Conservation (phyloP, 2,113 vertebrate genomes). For the Myodes glareolus region DNA sequence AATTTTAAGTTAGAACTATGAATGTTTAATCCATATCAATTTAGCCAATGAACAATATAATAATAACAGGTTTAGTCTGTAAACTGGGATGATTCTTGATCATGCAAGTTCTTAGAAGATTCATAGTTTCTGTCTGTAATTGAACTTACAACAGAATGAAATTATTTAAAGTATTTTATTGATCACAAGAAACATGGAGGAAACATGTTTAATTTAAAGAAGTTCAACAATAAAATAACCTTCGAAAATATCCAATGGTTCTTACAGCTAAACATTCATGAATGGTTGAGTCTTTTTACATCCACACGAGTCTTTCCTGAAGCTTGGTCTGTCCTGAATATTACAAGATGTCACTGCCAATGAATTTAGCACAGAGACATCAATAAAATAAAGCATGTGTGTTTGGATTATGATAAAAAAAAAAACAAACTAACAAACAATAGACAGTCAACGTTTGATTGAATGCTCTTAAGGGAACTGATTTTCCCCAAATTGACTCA, state of each 20-base stretch:
- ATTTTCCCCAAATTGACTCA: background rate
- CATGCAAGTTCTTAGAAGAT: background rate
- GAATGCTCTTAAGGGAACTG: background rate
- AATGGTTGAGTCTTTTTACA: background rate
- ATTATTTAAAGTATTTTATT: background rate
- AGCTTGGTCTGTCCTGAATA: background rate
- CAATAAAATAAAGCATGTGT: background rate
- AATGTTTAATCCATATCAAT: conserved; percentile 38
- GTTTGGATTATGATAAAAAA: background rate
- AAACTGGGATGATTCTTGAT: background rate
- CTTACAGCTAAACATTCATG: background rate
- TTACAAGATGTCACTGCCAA: background rate
- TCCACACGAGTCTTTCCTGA: background rate
- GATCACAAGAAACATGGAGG: conserved; percentile 32
- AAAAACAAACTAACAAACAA: background rate
- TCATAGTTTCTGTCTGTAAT: background rate
- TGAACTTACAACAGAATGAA: conserved; percentile 7
- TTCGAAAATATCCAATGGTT: background rate
- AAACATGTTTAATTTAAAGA: background rate
- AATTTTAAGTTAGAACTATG: conserved; percentile 32
- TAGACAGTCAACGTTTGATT: background rate
- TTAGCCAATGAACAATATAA: conserved; percentile 6
- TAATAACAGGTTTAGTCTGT: background rate
- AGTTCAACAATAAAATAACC: background rate
- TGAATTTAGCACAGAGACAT: background rate